Evolutionary conservation across 2,113 vertebrate genomes (phyloP), one percentile per base, ranked within the genome.

Genomic region (Aegithalos caudatus): DNA sequence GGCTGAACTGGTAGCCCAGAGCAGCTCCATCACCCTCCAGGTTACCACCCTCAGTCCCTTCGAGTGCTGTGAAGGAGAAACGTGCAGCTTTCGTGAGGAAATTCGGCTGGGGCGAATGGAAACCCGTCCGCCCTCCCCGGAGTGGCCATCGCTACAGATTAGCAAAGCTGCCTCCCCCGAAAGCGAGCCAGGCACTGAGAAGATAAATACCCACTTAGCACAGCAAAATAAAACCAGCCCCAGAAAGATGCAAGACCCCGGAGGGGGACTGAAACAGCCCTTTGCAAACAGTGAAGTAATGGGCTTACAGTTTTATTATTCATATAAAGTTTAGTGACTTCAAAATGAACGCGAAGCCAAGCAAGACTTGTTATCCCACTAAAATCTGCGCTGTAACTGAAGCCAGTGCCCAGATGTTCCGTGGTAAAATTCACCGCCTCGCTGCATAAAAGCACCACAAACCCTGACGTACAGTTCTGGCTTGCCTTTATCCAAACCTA

Each of bases 381-480:
- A 80, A 97, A 97, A 96, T 23, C 70, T 92, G 51, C 31, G 69
- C 47, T 97, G 94, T 93, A 96, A 97, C 78, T 47, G 88, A 93
- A 96, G 94, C 94, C 94, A 83, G 57, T 66, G 74, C 87, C 95
- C 97, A 96, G 96, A 94, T 97, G 91, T 93, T 97, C 91, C 94
- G 61, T 67, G 91, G 76, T 93, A 96, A 96, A 94, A 92, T 90
- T 78, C 14, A 38, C 81, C 1, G 66, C 86, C 91, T 91, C 4
- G 9, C 84, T 88, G 82, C 84, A 72, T 61, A 48, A 93, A 94
- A 77, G 66, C 65, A 7, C 71, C 86, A 86, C 86, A 6, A 65
- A 95, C 83, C 86, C 66, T 94, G 80, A 94, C 67, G 50, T 16
- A 21, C 51, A 47, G 20, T 53, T 37, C 81, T 94, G 83, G 45